phyloP scores from a whole-genome alignment of 2,113 vertebrate genomes.

The Poeciliopsis prolifica region DNA sequence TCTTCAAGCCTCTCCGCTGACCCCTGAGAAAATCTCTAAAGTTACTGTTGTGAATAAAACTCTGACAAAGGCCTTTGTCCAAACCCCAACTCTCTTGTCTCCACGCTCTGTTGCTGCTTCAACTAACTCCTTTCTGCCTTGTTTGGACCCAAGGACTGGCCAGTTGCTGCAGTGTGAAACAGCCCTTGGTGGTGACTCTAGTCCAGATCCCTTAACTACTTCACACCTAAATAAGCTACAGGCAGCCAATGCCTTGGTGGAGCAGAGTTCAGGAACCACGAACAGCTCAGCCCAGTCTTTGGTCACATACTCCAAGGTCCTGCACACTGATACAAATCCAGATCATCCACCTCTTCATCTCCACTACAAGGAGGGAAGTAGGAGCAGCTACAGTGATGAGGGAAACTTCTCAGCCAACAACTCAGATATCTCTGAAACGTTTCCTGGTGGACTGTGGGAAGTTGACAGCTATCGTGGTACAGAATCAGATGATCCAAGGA shows the following conservation, averaged over 20 bases:
- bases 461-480: slow-evolving; percentile 63
- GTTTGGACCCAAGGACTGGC: slow-evolving; percentile 3
- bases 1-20: slow-evolving; percentile 81
- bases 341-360: slow-evolving; percentile 44
- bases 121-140: neutral
- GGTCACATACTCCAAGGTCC: slow-evolving; percentile 82
- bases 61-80: slow-evolving; percentile 46
- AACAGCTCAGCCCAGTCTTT: slow-evolving; percentile 73
- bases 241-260: neutral
- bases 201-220: slow-evolving; percentile 33
- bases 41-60: slow-evolving; percentile 81
- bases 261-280: slow-evolving; percentile 15
- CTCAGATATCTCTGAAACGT: slow-evolving; percentile 68
- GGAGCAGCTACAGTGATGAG: slow-evolving; percentile 74
- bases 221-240: slow-evolving; percentile 9
- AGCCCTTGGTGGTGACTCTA: slow-evolving; percentile 20
- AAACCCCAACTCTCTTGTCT: slow-evolving; percentile 18
- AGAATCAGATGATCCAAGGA: slow-evolving; percentile 56
- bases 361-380: slow-evolving; percentile 48
- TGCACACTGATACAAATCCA: slow-evolving; percentile 54
- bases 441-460: slow-evolving; percentile 80
- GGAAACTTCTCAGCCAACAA: slow-evolving; percentile 75
- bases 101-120: neutral
- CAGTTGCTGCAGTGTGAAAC: slow-evolving; percentile 34
- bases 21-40: slow-evolving; percentile 85